Percentiles rank a stretch among this genome's conserved stretches.
Evolutionary conservation across 2,113 vertebrate genomes (phyloP).

Genomic region (Bos javanicus): DNA sequence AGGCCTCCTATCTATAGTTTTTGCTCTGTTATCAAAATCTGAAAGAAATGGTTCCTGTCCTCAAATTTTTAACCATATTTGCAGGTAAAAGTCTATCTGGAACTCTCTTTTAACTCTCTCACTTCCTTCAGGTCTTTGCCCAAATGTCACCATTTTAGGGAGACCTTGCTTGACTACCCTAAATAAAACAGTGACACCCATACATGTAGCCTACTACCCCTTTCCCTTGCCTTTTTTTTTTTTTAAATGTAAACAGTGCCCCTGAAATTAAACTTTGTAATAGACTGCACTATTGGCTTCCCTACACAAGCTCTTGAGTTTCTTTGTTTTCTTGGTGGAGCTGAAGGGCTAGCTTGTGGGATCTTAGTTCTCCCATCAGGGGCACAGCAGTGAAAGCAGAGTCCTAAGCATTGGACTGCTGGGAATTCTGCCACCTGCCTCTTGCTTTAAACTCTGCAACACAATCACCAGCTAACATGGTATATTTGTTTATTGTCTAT

Average conservation of each 20-base stretch:
- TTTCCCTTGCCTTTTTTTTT: neutral
- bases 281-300: neutral
- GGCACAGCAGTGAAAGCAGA: neutral
- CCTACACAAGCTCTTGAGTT: neutral
- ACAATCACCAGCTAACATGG: neutral
- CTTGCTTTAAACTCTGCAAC: neutral
- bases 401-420: neutral
- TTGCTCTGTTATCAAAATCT: neutral
- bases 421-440: neutral
- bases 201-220: neutral
- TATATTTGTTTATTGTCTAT: neutral
- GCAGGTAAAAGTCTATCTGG: neutral
- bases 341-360: neutral
- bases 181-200: neutral
- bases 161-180: neutral
- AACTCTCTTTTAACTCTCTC: neutral
- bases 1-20: neutral
- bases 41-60: neutral
- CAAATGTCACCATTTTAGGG: neutral
- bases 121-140: neutral
- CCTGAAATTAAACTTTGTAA: neutral
- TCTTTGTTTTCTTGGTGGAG: neutral
- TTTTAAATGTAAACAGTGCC: neutral
- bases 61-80: constrained; percentile 8
- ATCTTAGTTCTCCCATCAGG: neutral